A percentile compares a stretch with the other conserved stretches of the same genome.
phyloP scores from a whole-genome alignment of 1,140 invertebrate genomes.

The Drosophila kanapiae region DNA sequence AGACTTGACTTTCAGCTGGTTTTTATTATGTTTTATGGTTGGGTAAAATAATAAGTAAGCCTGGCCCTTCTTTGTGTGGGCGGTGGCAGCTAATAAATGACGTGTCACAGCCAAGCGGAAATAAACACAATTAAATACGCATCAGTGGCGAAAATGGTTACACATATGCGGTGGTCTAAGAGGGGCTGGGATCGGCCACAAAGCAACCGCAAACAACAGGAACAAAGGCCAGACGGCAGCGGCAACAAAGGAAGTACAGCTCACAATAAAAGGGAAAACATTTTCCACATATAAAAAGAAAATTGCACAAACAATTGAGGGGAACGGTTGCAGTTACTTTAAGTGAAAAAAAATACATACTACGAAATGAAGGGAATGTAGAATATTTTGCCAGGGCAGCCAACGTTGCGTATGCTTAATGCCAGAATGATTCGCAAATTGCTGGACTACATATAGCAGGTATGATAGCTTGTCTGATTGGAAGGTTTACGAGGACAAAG shows the following conservation, averaged over 20 bases:
- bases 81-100: slow-evolving; percentile 67
- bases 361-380: not conserved
- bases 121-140: slow-evolving; percentile 82
- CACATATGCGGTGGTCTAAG: slow-evolving; percentile 18
- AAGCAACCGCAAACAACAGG: slow-evolving; percentile 36
- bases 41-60: not conserved
- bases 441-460: not conserved
- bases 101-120: slow-evolving; percentile 77
- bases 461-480: not conserved
- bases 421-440: not conserved
- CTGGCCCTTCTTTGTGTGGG: not conserved
- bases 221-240: slow-evolving; percentile 20
- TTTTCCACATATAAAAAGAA: slow-evolving; percentile 30
- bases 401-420: slow-evolving; percentile 10
- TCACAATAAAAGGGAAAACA: slow-evolving; percentile 22
- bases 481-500: not conserved
- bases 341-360: slow-evolving; percentile 39
- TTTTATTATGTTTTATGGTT: too few species aligned
- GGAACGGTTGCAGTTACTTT: slow-evolving; percentile 23
- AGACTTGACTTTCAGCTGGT: not conserved
- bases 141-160: slow-evolving; percentile 62
- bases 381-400: not conserved
- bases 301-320: slow-evolving; percentile 36
- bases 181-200: slow-evolving; percentile 6
- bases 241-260: slow-evolving; percentile 38